Conservation (phyloP, 2,888 invertebrate genomes). For the Sinohyriopsis cumingii region DNA sequence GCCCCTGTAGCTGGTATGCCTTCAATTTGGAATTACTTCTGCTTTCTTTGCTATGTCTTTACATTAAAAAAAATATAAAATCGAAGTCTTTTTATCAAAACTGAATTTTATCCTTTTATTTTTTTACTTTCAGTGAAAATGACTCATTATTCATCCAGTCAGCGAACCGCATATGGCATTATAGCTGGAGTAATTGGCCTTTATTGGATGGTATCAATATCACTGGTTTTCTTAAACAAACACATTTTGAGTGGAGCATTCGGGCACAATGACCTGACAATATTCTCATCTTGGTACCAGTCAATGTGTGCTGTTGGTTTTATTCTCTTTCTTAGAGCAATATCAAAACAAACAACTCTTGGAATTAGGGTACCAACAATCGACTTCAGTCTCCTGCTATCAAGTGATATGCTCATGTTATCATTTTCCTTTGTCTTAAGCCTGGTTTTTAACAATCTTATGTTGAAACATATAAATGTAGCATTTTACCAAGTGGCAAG, state of each 20-base stretch:
- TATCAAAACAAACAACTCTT: conserved; percentile 10
- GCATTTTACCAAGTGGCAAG: conserved; percentile 71
- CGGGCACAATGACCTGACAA: conserved; percentile 59
- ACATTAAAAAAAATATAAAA: too few species aligned
- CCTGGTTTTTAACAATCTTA: conserved; percentile 69
- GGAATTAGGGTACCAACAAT: conserved; percentile 36
- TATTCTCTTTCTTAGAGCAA: conserved; percentile 32
- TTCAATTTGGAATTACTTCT: too few species aligned
- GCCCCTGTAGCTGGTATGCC: too few species aligned
- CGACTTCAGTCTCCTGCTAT: conserved; percentile 34
- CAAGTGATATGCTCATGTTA: conserved; percentile 57
- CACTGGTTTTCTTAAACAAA: conserved; percentile 96
- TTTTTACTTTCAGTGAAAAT: too few species aligned
- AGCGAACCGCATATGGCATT: conserved; percentile 7
- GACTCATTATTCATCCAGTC: too few species aligned
- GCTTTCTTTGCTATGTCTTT: too few species aligned
- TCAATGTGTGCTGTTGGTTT: conserved; percentile 59
- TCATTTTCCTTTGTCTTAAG: conserved; percentile 63
- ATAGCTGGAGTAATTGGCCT: conserved; percentile 52
- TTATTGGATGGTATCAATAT: conserved; percentile 87
- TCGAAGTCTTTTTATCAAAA: too few species aligned
- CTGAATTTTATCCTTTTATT: too few species aligned
- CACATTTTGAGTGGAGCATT: conserved; percentile 74
- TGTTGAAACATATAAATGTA: conserved; percentile 70
- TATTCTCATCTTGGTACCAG: conserved; percentile 71